phyloP scores from a whole-genome alignment of 2,797 vertebrate species.

The Pangasius mekongensis region DNA sequence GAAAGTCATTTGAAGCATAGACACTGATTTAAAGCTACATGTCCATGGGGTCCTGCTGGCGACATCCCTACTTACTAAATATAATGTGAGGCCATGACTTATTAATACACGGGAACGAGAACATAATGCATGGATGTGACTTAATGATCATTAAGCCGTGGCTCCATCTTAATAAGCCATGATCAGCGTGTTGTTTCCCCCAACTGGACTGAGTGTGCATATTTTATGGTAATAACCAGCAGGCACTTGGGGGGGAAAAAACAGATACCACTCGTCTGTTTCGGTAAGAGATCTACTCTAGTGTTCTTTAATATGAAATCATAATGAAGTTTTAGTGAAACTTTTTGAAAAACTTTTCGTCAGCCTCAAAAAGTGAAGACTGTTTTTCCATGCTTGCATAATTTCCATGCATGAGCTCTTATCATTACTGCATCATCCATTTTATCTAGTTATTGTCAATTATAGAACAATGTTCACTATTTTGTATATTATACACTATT shows the following conservation, averaged over 20 bases:
- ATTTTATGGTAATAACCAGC: neutral
- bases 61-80: too few relatives aligned
- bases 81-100: too few relatives aligned
- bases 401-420: neutral
- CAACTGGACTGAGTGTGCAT: neutral
- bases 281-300: neutral
- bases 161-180: neutral
- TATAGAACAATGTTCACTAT: neutral
- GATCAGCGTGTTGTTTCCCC: neutral
- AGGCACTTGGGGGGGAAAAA: neutral
- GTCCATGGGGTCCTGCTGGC: neutral
- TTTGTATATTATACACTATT: neutral
- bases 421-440: neutral
- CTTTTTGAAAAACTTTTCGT: too few relatives aligned
- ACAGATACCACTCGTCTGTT: neutral
- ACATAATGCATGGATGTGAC: neutral
- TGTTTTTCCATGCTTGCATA: neutral
- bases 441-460: neutral
- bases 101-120: neutral
- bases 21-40: neutral
- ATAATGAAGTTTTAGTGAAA: neutral
- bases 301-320: neutral
- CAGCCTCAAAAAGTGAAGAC: neutral
- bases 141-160: neutral
- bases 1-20: neutral